Evolutionary conservation across 2,888 invertebrate species (phyloP), one percentile per base, ranked within the genome.

Genomic region (Drosophila gaucha): DNA sequence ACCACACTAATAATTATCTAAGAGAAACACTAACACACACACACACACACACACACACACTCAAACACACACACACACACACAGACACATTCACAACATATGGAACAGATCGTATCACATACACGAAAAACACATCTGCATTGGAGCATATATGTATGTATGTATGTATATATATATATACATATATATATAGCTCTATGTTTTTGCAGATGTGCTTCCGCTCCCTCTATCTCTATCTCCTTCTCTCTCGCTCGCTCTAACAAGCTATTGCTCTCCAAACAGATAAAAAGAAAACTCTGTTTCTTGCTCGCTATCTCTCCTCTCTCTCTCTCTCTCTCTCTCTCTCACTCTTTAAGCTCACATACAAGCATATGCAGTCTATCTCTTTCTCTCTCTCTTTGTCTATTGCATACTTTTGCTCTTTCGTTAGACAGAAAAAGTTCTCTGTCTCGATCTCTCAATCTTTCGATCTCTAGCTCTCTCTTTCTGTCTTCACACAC

Each of bases 21-120:
- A 51, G 18, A 52, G 43, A 64, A 64, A 64, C 31, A 63, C 8
- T 35, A 20, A 46, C 22, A 70, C 51, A 62, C 58, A 55, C 41
- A 36, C 22, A 33, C 12, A 18, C 49, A 24, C 16, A 24, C 24
- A 35, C 12, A 33, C 31, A 41, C 2, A 44, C 14, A 31, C 24
- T 56, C 24, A n/a, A n/a, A 57, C 46, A 51, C 67, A 67, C 44
- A 20, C 26, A 24, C 6, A 16, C 46, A 36, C 26, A 49, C 12
- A 36, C 35, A 49, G 12, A 35, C 24, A 38, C 35, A 52, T 6
- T 56, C 35, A 55, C 41, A 9, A 46, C 26, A 35, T 20, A 31
- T 9, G 9, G 39, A 59, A 59, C 60, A 47, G 33, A 41, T 62
- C 60, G 36, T 44, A 28, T 41, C 41, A 10, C 41, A 24, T n/a